These are phyloP conservation scores for Mythimna lalbum DNA, from an alignment of 2,888 invertebrate species.

Conservation along the genomic window DNA sequence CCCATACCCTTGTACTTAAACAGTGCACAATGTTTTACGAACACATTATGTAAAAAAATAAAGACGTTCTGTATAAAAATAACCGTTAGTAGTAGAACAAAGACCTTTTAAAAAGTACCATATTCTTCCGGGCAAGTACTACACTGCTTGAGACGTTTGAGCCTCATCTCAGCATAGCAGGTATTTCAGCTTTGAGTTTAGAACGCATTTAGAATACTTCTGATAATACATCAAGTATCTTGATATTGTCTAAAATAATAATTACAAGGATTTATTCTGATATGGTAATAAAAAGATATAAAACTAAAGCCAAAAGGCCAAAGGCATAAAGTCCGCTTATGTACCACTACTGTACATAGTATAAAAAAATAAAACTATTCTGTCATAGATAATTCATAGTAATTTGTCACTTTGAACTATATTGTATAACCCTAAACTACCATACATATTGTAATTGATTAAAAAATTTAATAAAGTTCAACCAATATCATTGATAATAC, in stretches of 20 bases:
- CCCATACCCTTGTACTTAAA: slow-evolving; percentile 23
- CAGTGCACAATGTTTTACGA: slow-evolving; percentile 33
- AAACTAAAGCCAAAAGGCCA: too few species aligned
- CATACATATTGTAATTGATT: background rate
- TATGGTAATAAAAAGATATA: background rate
- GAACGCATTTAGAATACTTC: background rate
- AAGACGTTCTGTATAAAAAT: slow-evolving; percentile 18
- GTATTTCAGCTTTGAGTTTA: background rate
- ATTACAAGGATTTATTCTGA: background rate
- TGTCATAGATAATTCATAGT: background rate
- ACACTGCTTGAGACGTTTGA: background rate
- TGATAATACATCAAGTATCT: background rate
- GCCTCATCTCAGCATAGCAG: background rate
- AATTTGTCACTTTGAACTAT: background rate
- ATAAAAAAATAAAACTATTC: background rate
- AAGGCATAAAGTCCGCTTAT: too few species aligned
- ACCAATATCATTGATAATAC: background rate
- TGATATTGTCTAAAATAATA: background rate
- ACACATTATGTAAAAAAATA: slow-evolving; percentile 17
- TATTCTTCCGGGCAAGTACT: background rate
- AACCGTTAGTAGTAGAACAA: background rate
- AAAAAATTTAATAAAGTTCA: background rate
- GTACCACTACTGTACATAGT: too few species aligned
- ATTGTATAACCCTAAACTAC: too few species aligned
- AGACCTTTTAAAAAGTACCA: background rate